Conservation (phyloP, 2,888 invertebrate species). For the Helicoverpa assulta region DNA sequence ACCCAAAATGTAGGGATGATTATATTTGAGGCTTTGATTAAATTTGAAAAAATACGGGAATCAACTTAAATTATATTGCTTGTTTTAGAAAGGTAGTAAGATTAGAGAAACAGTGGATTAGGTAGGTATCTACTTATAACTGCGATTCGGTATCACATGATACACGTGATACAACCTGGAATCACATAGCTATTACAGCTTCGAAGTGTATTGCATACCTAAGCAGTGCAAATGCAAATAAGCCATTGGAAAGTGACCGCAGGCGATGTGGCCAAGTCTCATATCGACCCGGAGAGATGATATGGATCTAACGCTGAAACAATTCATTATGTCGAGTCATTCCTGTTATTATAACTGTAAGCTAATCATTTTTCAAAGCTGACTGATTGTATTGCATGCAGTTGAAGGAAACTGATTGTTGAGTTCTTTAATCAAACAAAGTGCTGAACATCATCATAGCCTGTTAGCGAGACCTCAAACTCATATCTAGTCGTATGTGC, state of each 20-base stretch:
- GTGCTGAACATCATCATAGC: background rate
- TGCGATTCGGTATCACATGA: too few species aligned
- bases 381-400: background rate
- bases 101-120: too few species aligned
- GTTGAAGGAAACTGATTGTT: background rate
- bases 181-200: background rate
- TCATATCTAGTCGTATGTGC: slow-evolving; percentile 28
- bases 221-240: background rate
- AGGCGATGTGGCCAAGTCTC: background rate
- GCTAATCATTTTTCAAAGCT: slow-evolving; percentile 1
- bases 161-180: background rate
- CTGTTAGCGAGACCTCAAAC: slow-evolving; percentile 22
- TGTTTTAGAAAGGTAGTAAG: too few species aligned
- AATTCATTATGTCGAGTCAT: slow-evolving; percentile 1
- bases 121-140: too few species aligned
- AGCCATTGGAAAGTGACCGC: background rate
- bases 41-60: too few species aligned
- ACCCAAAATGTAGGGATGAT: too few species aligned
- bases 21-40: too few species aligned
- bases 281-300: slow-evolving; percentile 1
- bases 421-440: slow-evolving; percentile 6
- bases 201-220: background rate
- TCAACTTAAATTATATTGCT: too few species aligned
- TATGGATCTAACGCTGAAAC: slow-evolving; percentile 1
- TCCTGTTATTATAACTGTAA: slow-evolving; percentile 1